Evolutionary conservation across 2,888 invertebrate genomes (phyloP), one percentile per base, ranked within the genome.

Genomic region (Xestobium rufovillosum): DNA sequence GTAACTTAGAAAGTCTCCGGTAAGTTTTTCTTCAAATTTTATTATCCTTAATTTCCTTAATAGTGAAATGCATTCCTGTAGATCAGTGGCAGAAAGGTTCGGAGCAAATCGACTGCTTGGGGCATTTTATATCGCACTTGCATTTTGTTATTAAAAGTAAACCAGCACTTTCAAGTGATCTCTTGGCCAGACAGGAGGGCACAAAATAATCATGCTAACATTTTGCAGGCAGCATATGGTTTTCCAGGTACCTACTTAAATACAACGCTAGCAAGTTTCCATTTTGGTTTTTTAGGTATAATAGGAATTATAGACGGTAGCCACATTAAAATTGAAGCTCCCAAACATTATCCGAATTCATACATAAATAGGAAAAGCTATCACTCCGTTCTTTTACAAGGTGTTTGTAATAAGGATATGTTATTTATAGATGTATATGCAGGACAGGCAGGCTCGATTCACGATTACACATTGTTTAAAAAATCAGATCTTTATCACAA

Each of bases 361-460:
- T 52, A 47, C 31, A 17, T 35, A 2, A 50, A 51, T 25, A 14
- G 45, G 11, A 48, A 49, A 36, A 19, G 26, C 15, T 48, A 28
- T 29, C 42, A 49, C 31, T 45, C 43, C 9, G 16, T 47, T 11
- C 15, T 49, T 10, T 17, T 48, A 6, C 48, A 49, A 39, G 49
- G 38, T 10, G 43, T 48, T 3, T 47, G 42, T 34, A 44, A 44
- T 27, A 14, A 32, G 31, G 27, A 34, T 28, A 39, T 34, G 33
- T 14, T 38, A 4, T 44, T 47, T 36, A 42, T 27, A 9, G 37
- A 45, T 44, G 43, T 45, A 4, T 49, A 47, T 36, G 33, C 43
- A 19, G 49, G 45, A 11, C 41, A 49, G 37, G 37, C 39, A 4
- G 49, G 49, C 4, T 49, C 49, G 9, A 35, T 44, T 14, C 42